Conservation (phyloP, 2,113 vertebrate genomes). For the Gnathonemus echidnorhynchus region DNA sequence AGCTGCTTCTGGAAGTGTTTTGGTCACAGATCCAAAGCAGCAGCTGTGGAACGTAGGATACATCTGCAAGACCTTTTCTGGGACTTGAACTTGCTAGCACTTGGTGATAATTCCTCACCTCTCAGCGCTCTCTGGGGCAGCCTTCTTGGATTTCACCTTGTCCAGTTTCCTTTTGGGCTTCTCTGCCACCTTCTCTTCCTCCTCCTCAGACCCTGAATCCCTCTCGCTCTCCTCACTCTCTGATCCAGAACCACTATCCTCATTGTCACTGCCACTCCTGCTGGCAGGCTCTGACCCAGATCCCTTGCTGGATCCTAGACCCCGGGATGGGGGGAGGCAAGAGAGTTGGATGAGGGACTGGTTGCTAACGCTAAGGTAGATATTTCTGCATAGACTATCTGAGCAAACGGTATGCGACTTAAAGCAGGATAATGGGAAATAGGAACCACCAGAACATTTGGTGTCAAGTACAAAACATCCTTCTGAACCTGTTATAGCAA, state of each 20-base stretch:
- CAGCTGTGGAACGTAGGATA: background rate
- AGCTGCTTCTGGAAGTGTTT: background rate
- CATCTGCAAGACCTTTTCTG: background rate
- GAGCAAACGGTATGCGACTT: background rate
- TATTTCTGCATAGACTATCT: background rate
- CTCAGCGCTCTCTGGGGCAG: constrained; percentile 46
- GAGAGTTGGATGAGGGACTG: background rate
- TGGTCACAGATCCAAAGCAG: background rate
- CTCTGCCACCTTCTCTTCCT: constrained; percentile 62
- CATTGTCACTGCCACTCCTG: constrained; percentile 63
- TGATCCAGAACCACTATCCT: constrained; percentile 58
- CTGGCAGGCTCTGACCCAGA: constrained; percentile 67
- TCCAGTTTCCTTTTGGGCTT: constrained; percentile 63
- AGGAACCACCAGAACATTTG: background rate
- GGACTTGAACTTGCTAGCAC: background rate
- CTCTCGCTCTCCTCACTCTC: constrained; percentile 58
- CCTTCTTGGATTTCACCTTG: constrained; percentile 54
- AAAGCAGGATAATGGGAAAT: background rate
- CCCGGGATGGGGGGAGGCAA: rapidly evolving
- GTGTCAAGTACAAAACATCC: no score
- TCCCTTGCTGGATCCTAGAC: constrained; percentile 71
- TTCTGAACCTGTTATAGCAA: background rate
- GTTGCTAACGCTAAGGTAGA: background rate
- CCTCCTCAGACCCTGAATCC: constrained; percentile 68
- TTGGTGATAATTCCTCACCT: constrained; percentile 39